Conservation (phyloP, 2,888 invertebrate genomes). For the Sinopyrophorus schimmeli region DNA sequence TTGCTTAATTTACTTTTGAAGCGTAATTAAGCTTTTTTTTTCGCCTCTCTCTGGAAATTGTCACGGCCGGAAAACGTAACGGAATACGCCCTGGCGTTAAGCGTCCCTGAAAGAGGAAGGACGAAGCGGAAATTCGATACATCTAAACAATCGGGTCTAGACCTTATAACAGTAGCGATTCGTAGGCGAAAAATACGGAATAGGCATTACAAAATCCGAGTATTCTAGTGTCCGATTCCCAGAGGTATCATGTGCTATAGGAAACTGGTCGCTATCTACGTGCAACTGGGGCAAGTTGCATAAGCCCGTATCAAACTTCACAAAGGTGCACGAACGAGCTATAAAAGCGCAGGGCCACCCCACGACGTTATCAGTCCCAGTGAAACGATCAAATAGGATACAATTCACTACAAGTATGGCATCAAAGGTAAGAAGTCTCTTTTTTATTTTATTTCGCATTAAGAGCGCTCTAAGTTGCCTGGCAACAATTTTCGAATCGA, state of each 20-base stretch:
- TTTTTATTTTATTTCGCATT: too few relatives aligned
- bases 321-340: conserved; percentile 31
- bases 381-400: conserved; percentile 34
- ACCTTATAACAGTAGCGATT: conserved; percentile 15
- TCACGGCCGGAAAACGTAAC: conserved; percentile 8
- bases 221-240: conserved; percentile 38
- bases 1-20: too few relatives aligned
- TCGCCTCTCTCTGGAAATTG: too few relatives aligned
- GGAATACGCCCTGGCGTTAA: background rate
- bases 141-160: conserved; percentile 18
- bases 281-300: conserved; percentile 38
- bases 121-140: conserved; percentile 14
- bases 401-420: conserved; percentile 36
- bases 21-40: too few relatives aligned
- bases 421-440: conserved; percentile 39
- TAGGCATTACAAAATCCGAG: conserved; percentile 25
- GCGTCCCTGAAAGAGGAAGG: conserved; percentile 21
- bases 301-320: conserved; percentile 42
- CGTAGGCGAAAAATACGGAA: conserved; percentile 22
- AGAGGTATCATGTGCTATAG: conserved; percentile 40
- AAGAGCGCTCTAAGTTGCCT: too few relatives aligned
- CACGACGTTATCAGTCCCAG: conserved; percentile 41
- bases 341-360: conserved; percentile 40
- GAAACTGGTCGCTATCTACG: conserved; percentile 38
- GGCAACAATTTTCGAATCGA: conserved; percentile 1